Base-by-base conservation (phyloP, 2,113 vertebrate genomes). In the Atractosteus spatula region DNA sequence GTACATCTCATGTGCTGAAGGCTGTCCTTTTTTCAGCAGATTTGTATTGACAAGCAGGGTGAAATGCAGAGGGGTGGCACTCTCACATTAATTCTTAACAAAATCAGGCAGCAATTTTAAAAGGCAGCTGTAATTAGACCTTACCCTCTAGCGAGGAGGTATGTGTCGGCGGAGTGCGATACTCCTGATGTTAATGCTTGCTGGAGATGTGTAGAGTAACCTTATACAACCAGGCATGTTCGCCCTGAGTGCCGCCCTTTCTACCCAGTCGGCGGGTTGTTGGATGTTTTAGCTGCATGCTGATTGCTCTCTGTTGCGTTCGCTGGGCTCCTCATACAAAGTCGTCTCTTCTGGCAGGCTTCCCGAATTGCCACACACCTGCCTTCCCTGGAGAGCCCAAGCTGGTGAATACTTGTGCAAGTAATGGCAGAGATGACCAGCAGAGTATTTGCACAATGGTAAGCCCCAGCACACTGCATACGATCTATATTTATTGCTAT, bases 281-380 rank as follows among this genome's bases (percentile, higher is more conserved):
- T 14, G 11, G 57, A 59, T 59, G 14, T 14, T 13, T 59, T 59
- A 59, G 57, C 57, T 59, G 57, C 57, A 59, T 59, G 57, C 57
- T 59, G 57, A 59, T 59, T 59, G 67, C 71, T 29, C 43, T 44
- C 41, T 56, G 3, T 67, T 16, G 41, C 11, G 10, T 71, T 51
- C 8, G 44, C 12, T 1, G 66, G 63, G 41, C n/a, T 59, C 61
- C 74, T 47, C 11, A 47, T 41, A 70, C 41, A 84, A 67, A 41
- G 16, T 80, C 90, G 90, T 92, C 82, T 92, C 84, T 93, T 83
- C 90, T 94, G 88, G 93, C 94, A 96, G 94, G 89, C 87, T 89
- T 90, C 85, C 81, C 81, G 86, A 87, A 91, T 90, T 89, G 89
- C 83, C 86, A 78, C 90, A 91, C 92, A 94, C 92, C 93, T 92